Base-by-base conservation (phyloP, 2,797 vertebrate genomes). In the Argyrosomus regius region DNA sequence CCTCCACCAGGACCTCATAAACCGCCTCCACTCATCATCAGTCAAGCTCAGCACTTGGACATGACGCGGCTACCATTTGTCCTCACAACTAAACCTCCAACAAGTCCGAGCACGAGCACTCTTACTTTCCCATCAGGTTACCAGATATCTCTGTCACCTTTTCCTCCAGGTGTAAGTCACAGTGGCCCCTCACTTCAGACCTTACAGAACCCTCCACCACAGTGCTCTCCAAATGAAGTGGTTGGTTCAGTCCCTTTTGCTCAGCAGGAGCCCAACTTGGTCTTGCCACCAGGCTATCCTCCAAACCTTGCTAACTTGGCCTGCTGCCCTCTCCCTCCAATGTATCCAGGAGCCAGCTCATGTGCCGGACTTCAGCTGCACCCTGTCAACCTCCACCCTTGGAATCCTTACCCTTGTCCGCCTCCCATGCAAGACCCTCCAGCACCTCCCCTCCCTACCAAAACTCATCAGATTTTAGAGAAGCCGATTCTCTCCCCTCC, bases 271-370 rank as follows among this genome's bases (percentile, higher is more conserved):
- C 88, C 97, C 35, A 82, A 95, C 3, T 90, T 97, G 75, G 94
- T 97, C 50, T 92, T 99, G 74, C 97, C 98, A 48, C 96, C 98
- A 22, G 96, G 96, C 58, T 98, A 98, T 91, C 95, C 97, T 2
- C 90, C 97, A 61, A 97, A 94, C 89, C 93, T 99, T 10, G 93
- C 97, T 61, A 96, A 94, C 91, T 91, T 99, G 52, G 94, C 98
- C 62, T 99, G 98, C 77, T 99, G 98, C 87, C 95, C 98, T 41
- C 93, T 99, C 78, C 98, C 98, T 73, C 97, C 98, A n/a, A 98
- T 98, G 95, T 99, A 99, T 63, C 98, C 98, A 0, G 97, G 98
- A 84, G 89, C 93, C 74, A 97, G 96, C 86, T 94, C 97, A 24
- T 99, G 98, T 88, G 96, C 97, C 2, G 96, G 97, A 89, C 96